These are phyloP conservation scores for Ennomos erosarius DNA, from an alignment of 2,888 invertebrate species.

Conservation along the genomic window DNA sequence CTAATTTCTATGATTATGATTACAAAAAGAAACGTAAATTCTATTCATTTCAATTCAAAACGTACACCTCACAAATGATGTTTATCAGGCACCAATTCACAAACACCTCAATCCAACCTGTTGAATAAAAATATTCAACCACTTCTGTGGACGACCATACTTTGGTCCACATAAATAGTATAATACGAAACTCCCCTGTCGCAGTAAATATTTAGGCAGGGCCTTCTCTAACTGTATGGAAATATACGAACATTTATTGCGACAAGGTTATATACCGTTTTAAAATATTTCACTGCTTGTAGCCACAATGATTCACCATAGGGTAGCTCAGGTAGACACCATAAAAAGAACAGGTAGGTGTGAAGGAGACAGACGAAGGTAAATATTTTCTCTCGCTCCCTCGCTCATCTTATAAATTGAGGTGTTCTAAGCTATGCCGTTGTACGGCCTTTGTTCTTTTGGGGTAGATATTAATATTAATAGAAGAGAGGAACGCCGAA, in stretches of 20 bases:
- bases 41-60: slow-evolving; percentile 19
- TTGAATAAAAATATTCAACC: slow-evolving; percentile 45
- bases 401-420: slow-evolving; percentile 42
- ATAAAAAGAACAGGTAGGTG: slow-evolving; percentile 58
- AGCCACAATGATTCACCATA: slow-evolving; percentile 53
- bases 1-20: too few species aligned
- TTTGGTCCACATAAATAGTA: slow-evolving; percentile 15
- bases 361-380: slow-evolving; percentile 41
- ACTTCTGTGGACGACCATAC: slow-evolving; percentile 45
- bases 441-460: slow-evolving; percentile 19
- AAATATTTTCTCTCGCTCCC: slow-evolving; percentile 26
- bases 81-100: slow-evolving; percentile 39
- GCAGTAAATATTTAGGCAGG: slow-evolving; percentile 11
- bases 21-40: background rate
- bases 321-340: slow-evolving; percentile 46
- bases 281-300: slow-evolving; percentile 13
- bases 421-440: slow-evolving; percentile 32
- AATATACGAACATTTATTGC: slow-evolving; percentile 1
- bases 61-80: slow-evolving; percentile 25
- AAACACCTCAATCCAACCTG: slow-evolving; percentile 43
- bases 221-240: slow-evolving; percentile 3
- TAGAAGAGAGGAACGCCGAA: slow-evolving; percentile 8
- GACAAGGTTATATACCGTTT: slow-evolving; percentile 18
- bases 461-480: slow-evolving; percentile 24
- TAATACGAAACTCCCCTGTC: slow-evolving; percentile 7